phyloP scores from a whole-genome alignment of 2,888 invertebrate genomes.

The Drosophila robusta region DNA sequence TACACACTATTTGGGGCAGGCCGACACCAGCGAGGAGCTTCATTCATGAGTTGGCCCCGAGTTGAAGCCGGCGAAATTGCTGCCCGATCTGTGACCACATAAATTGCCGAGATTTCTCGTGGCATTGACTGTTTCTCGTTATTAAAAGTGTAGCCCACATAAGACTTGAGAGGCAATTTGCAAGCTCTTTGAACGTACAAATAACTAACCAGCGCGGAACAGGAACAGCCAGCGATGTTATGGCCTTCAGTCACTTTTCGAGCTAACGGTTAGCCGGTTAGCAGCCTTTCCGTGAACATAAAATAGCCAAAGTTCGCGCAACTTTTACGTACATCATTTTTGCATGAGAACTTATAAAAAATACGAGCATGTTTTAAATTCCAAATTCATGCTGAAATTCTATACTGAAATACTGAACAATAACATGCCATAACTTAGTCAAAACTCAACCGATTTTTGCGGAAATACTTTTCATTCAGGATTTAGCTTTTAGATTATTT shows the following conservation, averaged over 20 bases:
- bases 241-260: not conserved
- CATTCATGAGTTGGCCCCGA: slow-evolving; percentile 68
- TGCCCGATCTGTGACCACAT: slow-evolving; percentile 49
- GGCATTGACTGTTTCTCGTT: slow-evolving; percentile 67
- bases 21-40: slow-evolving; percentile 33
- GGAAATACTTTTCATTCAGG: too few relatives aligned
- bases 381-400: too few relatives aligned
- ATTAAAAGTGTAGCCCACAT: slow-evolving; percentile 73
- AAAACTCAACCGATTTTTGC: too few relatives aligned
- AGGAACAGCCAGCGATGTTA: slow-evolving; percentile 10
- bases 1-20: slow-evolving; percentile 59
- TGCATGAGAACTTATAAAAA: too few relatives aligned
- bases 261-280: not conserved
- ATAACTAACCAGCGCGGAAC: slow-evolving; percentile 22
- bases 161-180: slow-evolving; percentile 74
- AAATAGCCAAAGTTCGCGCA: not conserved
- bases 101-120: slow-evolving; percentile 68
- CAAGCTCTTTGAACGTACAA: slow-evolving; percentile 54
- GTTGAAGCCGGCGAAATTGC: slow-evolving; percentile 12
- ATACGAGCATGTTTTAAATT: too few relatives aligned
- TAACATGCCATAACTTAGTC: too few relatives aligned
- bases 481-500: too few relatives aligned
- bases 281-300: not conserved
- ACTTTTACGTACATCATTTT: not conserved
- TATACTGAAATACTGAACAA: too few relatives aligned